These are phyloP conservation scores for Melinaea marsaeus DNA, from an alignment of 2,888 invertebrate genomes.

Conservation along the genomic window DNA sequence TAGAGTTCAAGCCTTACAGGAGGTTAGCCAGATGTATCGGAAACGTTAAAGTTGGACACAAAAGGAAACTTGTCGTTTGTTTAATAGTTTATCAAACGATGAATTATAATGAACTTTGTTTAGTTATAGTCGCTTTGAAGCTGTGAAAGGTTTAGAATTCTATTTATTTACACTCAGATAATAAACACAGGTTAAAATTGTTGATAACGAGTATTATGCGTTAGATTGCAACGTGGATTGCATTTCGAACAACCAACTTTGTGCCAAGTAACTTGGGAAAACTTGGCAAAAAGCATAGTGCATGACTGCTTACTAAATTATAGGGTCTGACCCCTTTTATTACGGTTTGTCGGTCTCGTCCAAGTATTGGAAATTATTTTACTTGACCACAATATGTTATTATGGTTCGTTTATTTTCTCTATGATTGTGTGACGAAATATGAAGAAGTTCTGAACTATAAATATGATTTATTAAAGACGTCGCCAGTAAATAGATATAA, in stretches of 20 bases:
- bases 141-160: no score
- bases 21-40: constrained; percentile 20
- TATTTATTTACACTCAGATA: no score
- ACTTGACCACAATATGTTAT: constrained; percentile 19
- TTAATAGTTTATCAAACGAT: not conserved
- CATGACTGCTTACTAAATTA: constrained; percentile 27
- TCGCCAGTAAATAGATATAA: no score
- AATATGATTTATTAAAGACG: no score
- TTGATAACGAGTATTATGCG: no score
- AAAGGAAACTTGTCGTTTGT: not conserved
- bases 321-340: constrained; percentile 24
- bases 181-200: no score
- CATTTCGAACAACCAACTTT: not conserved
- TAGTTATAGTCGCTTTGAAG: no score
- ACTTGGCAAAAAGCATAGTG: constrained; percentile 23
- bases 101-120: no score
- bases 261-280: constrained; percentile 18
- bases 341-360: constrained; percentile 24
- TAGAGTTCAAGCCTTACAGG: constrained; percentile 18
- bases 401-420: not conserved
- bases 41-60: constrained; percentile 7
- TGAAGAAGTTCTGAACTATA: no score
- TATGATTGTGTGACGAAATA: no score
- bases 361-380: constrained; percentile 13
- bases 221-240: no score